A percentile compares a stretch with the other conserved stretches of the same genome.
Conservation (phyloP, 1,140 invertebrate species). For the Cherax destructor region DNA sequence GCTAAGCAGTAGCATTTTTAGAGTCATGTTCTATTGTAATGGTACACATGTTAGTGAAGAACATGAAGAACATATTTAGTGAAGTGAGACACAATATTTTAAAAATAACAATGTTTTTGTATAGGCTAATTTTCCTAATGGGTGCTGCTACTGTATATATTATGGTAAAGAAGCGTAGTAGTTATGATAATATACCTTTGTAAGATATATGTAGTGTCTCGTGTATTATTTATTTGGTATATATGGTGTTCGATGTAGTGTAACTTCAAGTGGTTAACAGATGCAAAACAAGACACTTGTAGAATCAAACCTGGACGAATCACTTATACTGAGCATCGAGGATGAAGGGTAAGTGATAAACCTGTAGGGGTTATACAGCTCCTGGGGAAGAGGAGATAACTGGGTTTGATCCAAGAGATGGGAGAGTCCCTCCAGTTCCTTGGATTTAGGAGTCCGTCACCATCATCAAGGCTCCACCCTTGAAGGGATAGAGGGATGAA, state of each 20-base stretch:
- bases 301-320: too few species aligned
- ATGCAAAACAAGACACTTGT: too few species aligned
- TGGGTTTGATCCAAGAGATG: too few species aligned
- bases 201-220: background rate
- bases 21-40: background rate
- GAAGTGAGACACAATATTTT: background rate
- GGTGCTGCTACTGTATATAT: conserved; percentile 35
- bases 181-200: conserved; percentile 1
- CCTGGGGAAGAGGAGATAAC: too few species aligned
- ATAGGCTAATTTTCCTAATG: conserved; percentile 31
- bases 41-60: background rate
- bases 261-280: background rate
- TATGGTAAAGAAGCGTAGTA: background rate
- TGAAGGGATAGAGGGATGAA: too few species aligned
- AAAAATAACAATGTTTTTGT: conserved; percentile 9
- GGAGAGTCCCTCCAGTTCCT: too few species aligned
- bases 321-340: too few species aligned
- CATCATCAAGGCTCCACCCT: too few species aligned
- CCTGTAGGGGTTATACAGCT: too few species aligned
- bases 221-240: conserved; percentile 40
- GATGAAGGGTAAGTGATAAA: too few species aligned
- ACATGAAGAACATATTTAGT: too few species aligned
- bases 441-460: too few species aligned
- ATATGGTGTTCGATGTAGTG: background rate
- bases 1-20: background rate